phyloP scores from a whole-genome alignment of 2,888 invertebrate species.

The Abrostola tripartita region DNA sequence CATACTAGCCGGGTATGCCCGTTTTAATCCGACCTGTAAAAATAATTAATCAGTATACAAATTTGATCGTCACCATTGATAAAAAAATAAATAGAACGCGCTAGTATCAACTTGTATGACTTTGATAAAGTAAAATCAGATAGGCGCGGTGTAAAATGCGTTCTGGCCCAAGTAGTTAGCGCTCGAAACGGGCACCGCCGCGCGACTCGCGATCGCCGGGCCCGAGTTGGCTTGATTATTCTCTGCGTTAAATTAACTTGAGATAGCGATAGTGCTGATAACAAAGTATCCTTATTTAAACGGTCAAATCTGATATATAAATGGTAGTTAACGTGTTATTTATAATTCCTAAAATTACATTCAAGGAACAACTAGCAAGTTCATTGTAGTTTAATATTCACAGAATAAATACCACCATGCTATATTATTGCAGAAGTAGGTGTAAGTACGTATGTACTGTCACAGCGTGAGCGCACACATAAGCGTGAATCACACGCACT shows the following conservation, averaged over 20 bases:
- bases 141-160: conserved; percentile 71
- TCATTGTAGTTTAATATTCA: conserved; percentile 1
- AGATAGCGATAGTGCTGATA: conserved; percentile 87
- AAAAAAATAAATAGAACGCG: conserved; percentile 69
- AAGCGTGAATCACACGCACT: conserved; percentile 47
- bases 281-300: conserved; percentile 68
- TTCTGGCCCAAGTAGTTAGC: conserved; percentile 75
- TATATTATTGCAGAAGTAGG: conserved; percentile 16
- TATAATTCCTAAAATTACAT: no score
- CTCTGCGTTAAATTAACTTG: conserved; percentile 81
- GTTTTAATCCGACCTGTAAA: conserved; percentile 86
- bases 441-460: conserved; percentile 12
- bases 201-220: conserved; percentile 66
- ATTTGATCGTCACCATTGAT: conserved; percentile 57
- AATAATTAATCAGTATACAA: conserved; percentile 69
- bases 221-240: conserved; percentile 75
- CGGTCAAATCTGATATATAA: conserved; percentile 47
- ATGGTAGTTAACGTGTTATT: conserved; percentile 11
- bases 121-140: conserved; percentile 76
- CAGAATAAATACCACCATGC: conserved; percentile 17
- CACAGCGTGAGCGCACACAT: conserved; percentile 28
- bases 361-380: no score
- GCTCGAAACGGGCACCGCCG: conserved; percentile 73
- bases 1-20: conserved; percentile 88
- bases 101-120: conserved; percentile 55